A percentile compares a stretch with the other conserved stretches of the same genome.
Evolutionary conservation across 2,888 invertebrate genomes (phyloP).

Genomic region (Noctua janthina): DNA sequence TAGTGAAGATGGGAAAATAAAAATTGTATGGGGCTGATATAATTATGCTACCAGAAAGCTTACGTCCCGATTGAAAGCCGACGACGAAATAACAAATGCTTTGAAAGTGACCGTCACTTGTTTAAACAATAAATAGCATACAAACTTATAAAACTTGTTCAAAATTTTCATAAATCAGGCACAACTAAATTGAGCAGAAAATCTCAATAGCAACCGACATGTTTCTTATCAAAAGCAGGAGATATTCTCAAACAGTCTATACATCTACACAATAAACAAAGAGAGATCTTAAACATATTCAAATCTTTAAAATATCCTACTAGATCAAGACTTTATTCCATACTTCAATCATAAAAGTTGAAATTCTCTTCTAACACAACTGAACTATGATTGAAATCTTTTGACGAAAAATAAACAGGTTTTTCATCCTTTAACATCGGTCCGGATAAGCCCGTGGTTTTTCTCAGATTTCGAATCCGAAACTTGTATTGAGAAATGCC

Average conservation of each 20-base stretch:
- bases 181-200: background rate
- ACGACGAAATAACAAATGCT: background rate
- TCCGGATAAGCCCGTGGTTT: background rate
- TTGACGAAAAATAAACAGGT: conserved; percentile 1
- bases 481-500: background rate
- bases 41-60: background rate
- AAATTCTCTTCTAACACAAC: background rate
- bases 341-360: background rate
- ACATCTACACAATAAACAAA: background rate
- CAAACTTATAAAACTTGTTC: background rate
- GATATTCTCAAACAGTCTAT: background rate
- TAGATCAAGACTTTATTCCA: conserved; percentile 11
- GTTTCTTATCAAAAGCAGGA: background rate
- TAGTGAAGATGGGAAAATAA: background rate
- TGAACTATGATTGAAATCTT: background rate
- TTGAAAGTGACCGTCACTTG: background rate
- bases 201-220: background rate
- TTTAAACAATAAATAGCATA: background rate
- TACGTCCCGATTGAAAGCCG: background rate
- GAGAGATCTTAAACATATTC: background rate
- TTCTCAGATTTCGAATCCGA: background rate
- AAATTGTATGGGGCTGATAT: background rate
- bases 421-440: background rate
- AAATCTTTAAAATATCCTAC: conserved; percentile 1
- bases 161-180: background rate